Evolutionary conservation across 2,113 vertebrate species (phyloP).

Genomic region (Reinhardtius hippoglossoides): DNA sequence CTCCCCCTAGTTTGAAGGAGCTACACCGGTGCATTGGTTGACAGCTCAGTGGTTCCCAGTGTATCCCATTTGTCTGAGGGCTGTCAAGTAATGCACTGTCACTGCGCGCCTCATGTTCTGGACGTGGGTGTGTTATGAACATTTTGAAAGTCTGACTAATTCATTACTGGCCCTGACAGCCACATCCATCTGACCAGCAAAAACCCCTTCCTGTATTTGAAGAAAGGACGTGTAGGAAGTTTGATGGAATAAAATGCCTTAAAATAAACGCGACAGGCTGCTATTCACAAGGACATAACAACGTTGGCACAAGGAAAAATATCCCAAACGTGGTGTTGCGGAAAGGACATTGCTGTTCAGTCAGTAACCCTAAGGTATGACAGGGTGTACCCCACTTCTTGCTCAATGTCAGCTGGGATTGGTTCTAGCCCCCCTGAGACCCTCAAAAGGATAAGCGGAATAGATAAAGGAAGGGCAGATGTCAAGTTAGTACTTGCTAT

Average conservation of each 20-base stretch:
- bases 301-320: neutral
- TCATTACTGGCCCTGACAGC: slow-evolving; percentile 54
- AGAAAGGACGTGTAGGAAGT: slow-evolving; percentile 9
- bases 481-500: too few relatives aligned
- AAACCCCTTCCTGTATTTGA: slow-evolving; percentile 44
- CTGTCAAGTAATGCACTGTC: slow-evolving; percentile 39
- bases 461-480: too few relatives aligned
- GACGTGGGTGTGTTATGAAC: slow-evolving; percentile 58
- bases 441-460: too few relatives aligned
- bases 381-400: too few relatives aligned
- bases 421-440: too few relatives aligned
- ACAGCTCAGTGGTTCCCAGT: slow-evolving; percentile 23
- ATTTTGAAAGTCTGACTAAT: slow-evolving; percentile 65
- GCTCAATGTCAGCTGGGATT: too few relatives aligned
- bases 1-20: slow-evolving; percentile 11
- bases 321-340: neutral
- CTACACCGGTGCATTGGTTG: neutral
- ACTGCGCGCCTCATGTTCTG: slow-evolving; percentile 50
- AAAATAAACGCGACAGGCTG: neutral
- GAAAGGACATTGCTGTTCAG: too few relatives aligned
- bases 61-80: slow-evolving; percentile 27
- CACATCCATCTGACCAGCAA: slow-evolving; percentile 50
- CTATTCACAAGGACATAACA: slow-evolving; percentile 1
- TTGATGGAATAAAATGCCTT: slow-evolving; percentile 1
- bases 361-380: too few relatives aligned